These are phyloP conservation scores for Chiloscyllium punctatum DNA, from an alignment of 2,797 vertebrate genomes.

Conservation along the genomic window DNA sequence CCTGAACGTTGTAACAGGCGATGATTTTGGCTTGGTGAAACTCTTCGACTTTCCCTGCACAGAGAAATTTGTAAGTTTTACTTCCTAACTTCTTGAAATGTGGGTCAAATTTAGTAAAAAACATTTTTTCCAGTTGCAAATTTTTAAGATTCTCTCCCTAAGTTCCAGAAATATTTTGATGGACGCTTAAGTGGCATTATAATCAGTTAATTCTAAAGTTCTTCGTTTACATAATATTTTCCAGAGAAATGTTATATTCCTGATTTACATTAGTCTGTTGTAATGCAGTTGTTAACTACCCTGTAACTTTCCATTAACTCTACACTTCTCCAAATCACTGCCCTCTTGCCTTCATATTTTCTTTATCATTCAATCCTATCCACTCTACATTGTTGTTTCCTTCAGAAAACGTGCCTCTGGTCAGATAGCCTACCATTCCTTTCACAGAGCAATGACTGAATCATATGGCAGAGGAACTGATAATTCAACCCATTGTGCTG, in stretches of 20 bases:
- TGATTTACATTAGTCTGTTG: background rate
- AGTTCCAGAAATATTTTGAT: background rate
- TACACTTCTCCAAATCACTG: background rate
- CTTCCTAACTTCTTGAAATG: background rate
- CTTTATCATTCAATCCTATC: background rate
- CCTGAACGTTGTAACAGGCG: conserved; percentile 89
- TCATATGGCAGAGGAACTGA: background rate
- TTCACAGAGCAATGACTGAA: background rate
- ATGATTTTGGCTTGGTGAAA: conserved; percentile 98
- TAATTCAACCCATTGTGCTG: background rate
- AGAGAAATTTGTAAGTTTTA: conserved; percentile 92
- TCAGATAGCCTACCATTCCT: background rate
- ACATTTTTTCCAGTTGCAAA: background rate
- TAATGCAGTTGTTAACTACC: background rate
- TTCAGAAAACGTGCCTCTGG: background rate
- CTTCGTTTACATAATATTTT: no score
- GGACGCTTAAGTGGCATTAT: background rate
- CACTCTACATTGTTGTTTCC: background rate
- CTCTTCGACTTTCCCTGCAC: conserved; percentile 96
- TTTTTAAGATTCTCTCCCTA: background rate
- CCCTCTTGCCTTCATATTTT: background rate
- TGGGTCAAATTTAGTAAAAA: background rate
- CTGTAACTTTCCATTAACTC: background rate
- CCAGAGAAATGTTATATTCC: background rate
- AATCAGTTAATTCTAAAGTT: background rate